These are phyloP conservation scores for Dastarcus helophoroides DNA, from an alignment of 2,888 invertebrate species.

Conservation along the genomic window DNA sequence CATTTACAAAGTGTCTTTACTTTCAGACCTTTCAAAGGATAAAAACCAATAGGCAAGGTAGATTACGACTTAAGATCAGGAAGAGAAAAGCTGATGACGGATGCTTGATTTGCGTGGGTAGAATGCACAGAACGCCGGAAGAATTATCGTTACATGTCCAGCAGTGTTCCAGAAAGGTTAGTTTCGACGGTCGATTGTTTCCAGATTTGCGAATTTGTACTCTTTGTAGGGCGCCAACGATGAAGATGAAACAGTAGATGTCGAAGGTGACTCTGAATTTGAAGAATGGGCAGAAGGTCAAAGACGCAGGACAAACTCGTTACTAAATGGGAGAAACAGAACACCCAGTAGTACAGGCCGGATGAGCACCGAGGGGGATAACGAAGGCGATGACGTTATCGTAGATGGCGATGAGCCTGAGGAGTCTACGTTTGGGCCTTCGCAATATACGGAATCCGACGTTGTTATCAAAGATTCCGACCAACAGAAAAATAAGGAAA, in stretches of 20 bases:
- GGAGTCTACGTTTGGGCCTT: conserved; percentile 33
- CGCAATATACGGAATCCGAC: conserved; percentile 35
- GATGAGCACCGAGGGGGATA: conserved; percentile 27
- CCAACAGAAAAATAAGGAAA: conserved; percentile 17
- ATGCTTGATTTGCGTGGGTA: conserved; percentile 55
- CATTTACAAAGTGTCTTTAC: no score
- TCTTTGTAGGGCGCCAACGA: conserved; percentile 32
- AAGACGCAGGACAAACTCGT: conserved; percentile 27
- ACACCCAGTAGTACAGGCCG: conserved; percentile 30
- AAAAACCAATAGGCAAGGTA: conserved; percentile 56
- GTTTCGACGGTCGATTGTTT: conserved; percentile 4
- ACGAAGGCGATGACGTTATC: conserved; percentile 35
- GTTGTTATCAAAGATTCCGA: conserved; percentile 24
- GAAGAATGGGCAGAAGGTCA: conserved; percentile 45
- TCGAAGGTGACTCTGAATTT: conserved; percentile 46
- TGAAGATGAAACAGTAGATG: conserved; percentile 59
- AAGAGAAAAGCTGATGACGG: conserved; percentile 53
- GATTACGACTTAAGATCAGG: conserved; percentile 53
- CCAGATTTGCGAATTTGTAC: not conserved
- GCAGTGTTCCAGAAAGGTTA: conserved; percentile 47
- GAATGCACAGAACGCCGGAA: conserved; percentile 43
- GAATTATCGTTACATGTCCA: conserved; percentile 54
- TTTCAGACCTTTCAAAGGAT: conserved; percentile 57
- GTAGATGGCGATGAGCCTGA: conserved; percentile 37
- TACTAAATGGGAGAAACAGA: conserved; percentile 20